phyloP scores from a whole-genome alignment of 2,797 vertebrate genomes.

The Tolypeutes matacus region DNA sequence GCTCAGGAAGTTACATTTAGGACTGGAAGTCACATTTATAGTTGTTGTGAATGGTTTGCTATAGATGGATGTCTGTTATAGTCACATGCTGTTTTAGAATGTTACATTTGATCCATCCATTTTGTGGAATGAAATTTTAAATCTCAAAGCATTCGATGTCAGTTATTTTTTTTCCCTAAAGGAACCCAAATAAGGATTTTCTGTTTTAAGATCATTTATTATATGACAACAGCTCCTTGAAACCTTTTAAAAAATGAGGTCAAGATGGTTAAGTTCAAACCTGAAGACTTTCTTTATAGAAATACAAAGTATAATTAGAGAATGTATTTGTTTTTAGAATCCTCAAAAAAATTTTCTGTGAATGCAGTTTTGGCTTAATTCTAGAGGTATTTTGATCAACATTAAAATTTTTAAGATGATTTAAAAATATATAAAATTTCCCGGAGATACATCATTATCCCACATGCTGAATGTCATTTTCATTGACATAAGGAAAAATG shows the following conservation, averaged over 20 bases:
- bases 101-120: not conserved
- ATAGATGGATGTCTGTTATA: not conserved
- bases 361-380: slow-evolving; percentile 24
- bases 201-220: not conserved
- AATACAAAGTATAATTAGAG: slow-evolving; percentile 35
- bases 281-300: not conserved
- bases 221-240: not conserved
- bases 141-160: not conserved
- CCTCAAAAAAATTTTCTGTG: not conserved
- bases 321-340: slow-evolving; percentile 30
- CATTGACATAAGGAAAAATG: not conserved
- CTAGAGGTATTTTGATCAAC: slow-evolving; percentile 73
- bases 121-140: slow-evolving; percentile 25
- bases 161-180: not conserved
- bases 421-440: slow-evolving; percentile 32
- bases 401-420: slow-evolving; percentile 77
- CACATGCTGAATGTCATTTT: not conserved
- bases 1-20: not conserved
- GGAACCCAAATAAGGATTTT: not conserved
- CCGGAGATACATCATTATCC: not conserved
- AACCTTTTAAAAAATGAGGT: not conserved
- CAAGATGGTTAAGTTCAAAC: not conserved
- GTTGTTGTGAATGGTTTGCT: not conserved
- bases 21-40: not conserved
- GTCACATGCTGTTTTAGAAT: slow-evolving; percentile 9